phyloP scores from a whole-genome alignment of 2,888 invertebrate genomes.

The Ceratothoa steindachneri region DNA sequence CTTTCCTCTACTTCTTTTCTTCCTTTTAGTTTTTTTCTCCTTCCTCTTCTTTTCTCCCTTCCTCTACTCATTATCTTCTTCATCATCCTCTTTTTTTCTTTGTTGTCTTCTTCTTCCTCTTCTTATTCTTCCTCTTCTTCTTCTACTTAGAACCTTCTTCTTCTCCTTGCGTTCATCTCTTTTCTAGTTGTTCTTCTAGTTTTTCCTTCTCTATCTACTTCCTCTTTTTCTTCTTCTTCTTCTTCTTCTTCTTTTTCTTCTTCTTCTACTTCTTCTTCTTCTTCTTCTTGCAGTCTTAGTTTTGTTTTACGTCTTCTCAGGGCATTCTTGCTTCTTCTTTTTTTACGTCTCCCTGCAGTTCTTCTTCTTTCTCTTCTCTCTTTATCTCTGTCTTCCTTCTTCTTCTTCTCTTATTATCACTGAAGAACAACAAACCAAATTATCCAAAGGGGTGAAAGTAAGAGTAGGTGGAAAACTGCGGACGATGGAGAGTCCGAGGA shows the following conservation, averaged over 20 bases:
- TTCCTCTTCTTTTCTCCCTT: background rate
- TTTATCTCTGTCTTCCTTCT: no score
- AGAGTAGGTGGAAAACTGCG: no score
- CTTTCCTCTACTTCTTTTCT: background rate
- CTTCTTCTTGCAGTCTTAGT: background rate
- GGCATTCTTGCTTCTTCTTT: no score
- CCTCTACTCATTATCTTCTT: background rate
- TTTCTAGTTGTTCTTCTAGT: background rate
- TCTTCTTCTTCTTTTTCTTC: conserved; percentile 4
- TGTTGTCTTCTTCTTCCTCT: no score
- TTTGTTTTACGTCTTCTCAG: no score
- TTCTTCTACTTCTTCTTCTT: background rate
- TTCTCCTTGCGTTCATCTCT: background rate
- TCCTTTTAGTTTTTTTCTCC: background rate
- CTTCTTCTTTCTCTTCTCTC: no score
- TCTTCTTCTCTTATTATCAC: no score
- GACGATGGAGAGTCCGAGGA: no score
- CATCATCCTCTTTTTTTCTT: background rate
- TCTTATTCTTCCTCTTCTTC: no score
- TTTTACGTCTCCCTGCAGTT: no score
- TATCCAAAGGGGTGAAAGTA: no score
- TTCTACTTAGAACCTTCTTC: background rate
- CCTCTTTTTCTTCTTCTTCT: conserved; percentile 1
- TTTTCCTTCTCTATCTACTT: background rate
- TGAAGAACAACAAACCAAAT: no score